Conservation (phyloP, 2,113 vertebrate species). For the Sinocyclocheilus anshuiensis region DNA sequence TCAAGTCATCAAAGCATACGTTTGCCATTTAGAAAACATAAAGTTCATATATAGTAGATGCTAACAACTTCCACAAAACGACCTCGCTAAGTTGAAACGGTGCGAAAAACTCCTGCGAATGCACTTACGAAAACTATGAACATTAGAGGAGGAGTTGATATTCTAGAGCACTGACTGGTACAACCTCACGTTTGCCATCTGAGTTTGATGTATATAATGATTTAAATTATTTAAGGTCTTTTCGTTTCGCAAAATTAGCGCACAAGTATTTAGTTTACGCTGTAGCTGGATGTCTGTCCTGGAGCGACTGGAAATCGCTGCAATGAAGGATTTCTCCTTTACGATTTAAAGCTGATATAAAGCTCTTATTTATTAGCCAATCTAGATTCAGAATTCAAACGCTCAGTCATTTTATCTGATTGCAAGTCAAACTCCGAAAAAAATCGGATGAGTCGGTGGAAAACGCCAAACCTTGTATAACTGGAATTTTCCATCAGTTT, state of each 20-base stretch:
- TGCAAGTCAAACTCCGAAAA: neutral
- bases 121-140: neutral
- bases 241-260: slow-evolving; percentile 65
- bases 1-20: slow-evolving; percentile 42
- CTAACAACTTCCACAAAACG: slow-evolving; percentile 35
- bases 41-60: slow-evolving; percentile 38
- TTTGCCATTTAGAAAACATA: slow-evolving; percentile 23
- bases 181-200: slow-evolving; percentile 69
- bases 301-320: slow-evolving; percentile 30
- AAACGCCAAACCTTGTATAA: neutral
- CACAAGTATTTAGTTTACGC: slow-evolving; percentile 61
- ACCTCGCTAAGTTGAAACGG: slow-evolving; percentile 27
- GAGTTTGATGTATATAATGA: slow-evolving; percentile 70
- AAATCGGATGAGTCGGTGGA: neutral
- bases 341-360: neutral
- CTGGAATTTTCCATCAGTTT: neutral
- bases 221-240: slow-evolving; percentile 75
- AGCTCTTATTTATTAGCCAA: neutral
- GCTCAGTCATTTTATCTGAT: neutral
- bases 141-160: neutral
- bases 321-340: slow-evolving; percentile 17
- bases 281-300: slow-evolving; percentile 38
- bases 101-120: slow-evolving; percentile 14
- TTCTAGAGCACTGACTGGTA: slow-evolving; percentile 59
- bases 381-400: neutral